Evolutionary conservation across 2,797 vertebrate genomes (phyloP), one percentile per base, ranked within the genome.

Genomic region (Myiotriccus ornatus): DNA sequence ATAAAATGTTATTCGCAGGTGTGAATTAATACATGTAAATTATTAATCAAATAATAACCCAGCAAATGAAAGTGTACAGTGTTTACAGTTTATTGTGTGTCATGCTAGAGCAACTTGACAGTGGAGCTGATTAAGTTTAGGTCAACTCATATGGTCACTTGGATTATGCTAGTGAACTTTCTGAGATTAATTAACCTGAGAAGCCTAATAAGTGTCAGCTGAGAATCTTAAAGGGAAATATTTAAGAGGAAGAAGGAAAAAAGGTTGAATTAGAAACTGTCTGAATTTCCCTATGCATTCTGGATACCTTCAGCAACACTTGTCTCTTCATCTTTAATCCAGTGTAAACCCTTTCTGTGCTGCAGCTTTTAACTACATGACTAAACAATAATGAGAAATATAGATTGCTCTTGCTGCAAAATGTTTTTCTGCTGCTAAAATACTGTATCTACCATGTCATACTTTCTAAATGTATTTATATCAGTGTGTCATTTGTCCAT

Each of bases 1-100:
- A 93, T 56, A 83, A 83, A 92, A 76, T 79, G 25, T 35, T 89
- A 20, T 57, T 95, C 69, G 56, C 47, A 85, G 24, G 39, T 87
- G 30, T 88, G 39, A 84, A 88, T 64, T 92, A 79, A 94, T 94
- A 49, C 11, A 67, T 71, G 24, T 35, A 92, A 93, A 87, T 84
- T 55, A 55, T 77, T 12, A 93, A 87, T 64, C 10, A 75, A 75
- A 46, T 80, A 5, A 37, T 71, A 70, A 74, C 20, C 52, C 37
- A 60, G 56, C 60, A 87, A 78, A 77, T 77, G n/a, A 62, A 82
- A 70, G 41, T 37, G 30, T 52, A 13, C 12, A 27, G 46, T 74
- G n/a, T 90, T 95, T 84, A 43, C 32, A 53, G 59, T 84, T 90
- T 65, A 59, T 75, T 80, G 24, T 76, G 44, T 91, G 63, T 67